Evolutionary conservation across 1,140 invertebrate species (phyloP).

Genomic region (Bombyx mori): ASM3026992v2 NC_085115.1:3739001-3739500

Average conservation of each 20-base stretch:
- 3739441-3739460: too few species aligned
- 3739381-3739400: too few species aligned
- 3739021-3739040: constrained; percentile 80
- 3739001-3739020: constrained; percentile 95
- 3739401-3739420: too few species aligned
- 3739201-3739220: constrained; percentile 97
- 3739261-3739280: too few species aligned
- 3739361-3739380: too few species aligned
- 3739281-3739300: too few species aligned
- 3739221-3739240: constrained; percentile 70
- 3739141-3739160: constrained; percentile 59
- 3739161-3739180: constrained; percentile 69
- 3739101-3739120: constrained; percentile 87
- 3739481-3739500: too few species aligned
- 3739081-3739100: constrained; percentile 85
- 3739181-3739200: constrained; percentile 96
- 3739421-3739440: too few species aligned
- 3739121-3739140: constrained; percentile 59
- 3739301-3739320: too few species aligned
- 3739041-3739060: constrained; percentile 49
- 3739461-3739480: too few species aligned
- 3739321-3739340: too few species aligned
- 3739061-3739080: constrained; percentile 59
- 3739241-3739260: not conserved
- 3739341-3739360: too few species aligned